phyloP scores from a whole-genome alignment of 1,140 invertebrate genomes.

The Rhyzopertha dominica region DNA sequence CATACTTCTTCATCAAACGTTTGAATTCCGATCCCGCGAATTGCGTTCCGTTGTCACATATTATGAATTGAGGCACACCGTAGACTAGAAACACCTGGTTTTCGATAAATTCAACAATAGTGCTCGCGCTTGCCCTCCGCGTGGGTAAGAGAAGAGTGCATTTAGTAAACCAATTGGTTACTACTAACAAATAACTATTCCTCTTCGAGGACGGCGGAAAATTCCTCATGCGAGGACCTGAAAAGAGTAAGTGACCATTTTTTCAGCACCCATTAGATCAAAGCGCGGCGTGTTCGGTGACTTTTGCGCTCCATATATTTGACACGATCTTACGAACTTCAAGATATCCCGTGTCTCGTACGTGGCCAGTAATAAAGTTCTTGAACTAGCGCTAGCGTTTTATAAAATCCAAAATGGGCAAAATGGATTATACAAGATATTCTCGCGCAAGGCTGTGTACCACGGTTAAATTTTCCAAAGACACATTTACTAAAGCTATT shows the following conservation, averaged over 20 bases:
- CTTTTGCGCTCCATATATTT: neutral
- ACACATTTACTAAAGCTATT: too few relatives aligned
- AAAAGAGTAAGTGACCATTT: neutral
- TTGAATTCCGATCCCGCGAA: neutral
- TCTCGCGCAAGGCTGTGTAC: too few relatives aligned
- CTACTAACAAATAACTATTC: constrained; percentile 36
- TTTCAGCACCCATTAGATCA: neutral
- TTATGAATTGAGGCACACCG: constrained; percentile 7
- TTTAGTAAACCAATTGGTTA: constrained; percentile 23
- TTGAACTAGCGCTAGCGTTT: neutral
- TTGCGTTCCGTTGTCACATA: constrained; percentile 9
- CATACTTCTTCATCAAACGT: neutral
- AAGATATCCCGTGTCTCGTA: neutral
- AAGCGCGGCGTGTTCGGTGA: neutral
- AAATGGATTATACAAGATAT: constrained; percentile 1
- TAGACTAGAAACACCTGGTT: constrained; percentile 5
- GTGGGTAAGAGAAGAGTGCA: constrained; percentile 7
- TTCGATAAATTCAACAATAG: neutral
- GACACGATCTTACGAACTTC: neutral
- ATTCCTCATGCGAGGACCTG: constrained; percentile 29
- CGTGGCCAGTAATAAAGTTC: constrained; percentile 2
- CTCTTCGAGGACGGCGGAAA: constrained; percentile 18
- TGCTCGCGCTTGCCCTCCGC: neutral
- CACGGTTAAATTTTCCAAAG: too few relatives aligned
- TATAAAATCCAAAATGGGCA: constrained; percentile 9